Conservation (phyloP, 2,888 invertebrate species). For the Oscheius onirici region DNA sequence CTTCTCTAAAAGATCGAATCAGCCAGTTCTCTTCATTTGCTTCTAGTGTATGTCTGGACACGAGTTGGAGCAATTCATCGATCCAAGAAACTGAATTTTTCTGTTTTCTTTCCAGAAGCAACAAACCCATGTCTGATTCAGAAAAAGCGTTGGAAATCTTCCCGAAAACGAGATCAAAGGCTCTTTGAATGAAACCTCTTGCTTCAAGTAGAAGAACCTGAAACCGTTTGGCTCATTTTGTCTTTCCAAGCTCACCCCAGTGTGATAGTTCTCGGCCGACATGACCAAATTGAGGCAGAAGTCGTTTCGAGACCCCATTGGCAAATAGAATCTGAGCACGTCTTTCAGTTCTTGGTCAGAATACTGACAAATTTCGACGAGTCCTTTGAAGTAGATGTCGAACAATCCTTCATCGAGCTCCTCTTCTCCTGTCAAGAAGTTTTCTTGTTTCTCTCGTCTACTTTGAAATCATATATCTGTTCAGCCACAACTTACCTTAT, state of each 20-base stretch:
- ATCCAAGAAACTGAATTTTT: background rate
- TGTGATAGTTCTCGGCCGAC: no score
- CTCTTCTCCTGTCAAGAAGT: slow-evolving; percentile 57
- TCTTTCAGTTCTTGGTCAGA: background rate
- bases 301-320: background rate
- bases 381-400: slow-evolving; percentile 36
- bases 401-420: slow-evolving; percentile 62
- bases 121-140: background rate
- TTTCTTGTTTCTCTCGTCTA: slow-evolving; percentile 44
- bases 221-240: background rate
- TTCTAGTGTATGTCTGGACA: background rate
- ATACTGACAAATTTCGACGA: slow-evolving; percentile 1
- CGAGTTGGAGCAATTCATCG: background rate
- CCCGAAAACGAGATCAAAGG: background rate
- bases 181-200: background rate
- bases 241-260: background rate
- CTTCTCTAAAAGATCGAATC: background rate
- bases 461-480: slow-evolving; percentile 6
- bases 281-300: background rate
- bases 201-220: background rate
- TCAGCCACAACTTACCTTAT: background rate
- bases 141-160: background rate
- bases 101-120: background rate
- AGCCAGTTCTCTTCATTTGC: background rate
- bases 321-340: background rate